Evolutionary conservation across 2,888 invertebrate genomes (phyloP), one percentile per base, ranked within the genome.

Genomic region (Drosophila vallismaia): DNA sequence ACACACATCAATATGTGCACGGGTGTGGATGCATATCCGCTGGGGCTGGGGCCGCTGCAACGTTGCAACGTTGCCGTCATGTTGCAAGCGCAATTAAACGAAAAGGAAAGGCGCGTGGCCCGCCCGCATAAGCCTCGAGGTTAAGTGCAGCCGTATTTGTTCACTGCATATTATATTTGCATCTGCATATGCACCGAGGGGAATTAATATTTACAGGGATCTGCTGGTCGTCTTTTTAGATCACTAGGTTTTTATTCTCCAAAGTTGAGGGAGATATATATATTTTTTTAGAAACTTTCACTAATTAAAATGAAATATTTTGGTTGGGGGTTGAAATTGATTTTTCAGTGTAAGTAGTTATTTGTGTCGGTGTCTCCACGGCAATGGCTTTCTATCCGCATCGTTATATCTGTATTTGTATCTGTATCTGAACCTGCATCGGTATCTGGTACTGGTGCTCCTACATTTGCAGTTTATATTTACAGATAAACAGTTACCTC

Each of bases 1-100:
- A 58, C 36, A 57, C 59, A 52, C 31, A 36, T 51, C 36, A 36
- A 52, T 66, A 52, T 19, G 14, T 36, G 38, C 12, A 9, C 26
- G 26, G 26, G 48, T 31, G 57, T 53, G 72, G 64, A 71, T 68
- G 64, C 31, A 31, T 33, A 45, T 67, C 51, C 54, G 45, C 59
- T 57, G 54, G 53, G 36, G 28, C 28, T 28, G 28, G 28, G 28
- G 28, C 5, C 5, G 28, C 0, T 2, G 36, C n/a, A 19, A 14
- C 14, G 19, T 2, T 19, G 19, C 19, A 19, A 19, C 12, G 53
- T 59, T 74, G 67, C 72, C 50, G 40, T 71, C 74, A 70, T 57
- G 70, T 82, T 80, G 80, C 68, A 83, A 63, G 84, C 71, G 85
- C 74, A 81, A 82, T 86, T 78, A 87, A 87, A 69, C 68, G 71